These are phyloP conservation scores for Entelurus aequoreus DNA, from an alignment of 2,113 vertebrate genomes.

Conservation along the genomic window DNA sequence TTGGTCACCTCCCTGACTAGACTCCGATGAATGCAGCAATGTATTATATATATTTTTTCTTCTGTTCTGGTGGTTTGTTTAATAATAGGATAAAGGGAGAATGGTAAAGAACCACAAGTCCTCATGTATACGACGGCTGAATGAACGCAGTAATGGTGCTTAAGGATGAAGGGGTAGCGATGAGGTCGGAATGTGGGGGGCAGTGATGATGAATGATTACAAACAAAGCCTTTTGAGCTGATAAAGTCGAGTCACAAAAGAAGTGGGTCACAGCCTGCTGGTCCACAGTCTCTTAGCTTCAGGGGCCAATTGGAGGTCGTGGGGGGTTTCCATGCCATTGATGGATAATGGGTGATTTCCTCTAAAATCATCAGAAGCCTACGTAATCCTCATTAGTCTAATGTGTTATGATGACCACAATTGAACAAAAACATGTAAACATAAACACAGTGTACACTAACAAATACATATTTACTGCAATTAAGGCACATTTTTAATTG, in stretches of 20 bases:
- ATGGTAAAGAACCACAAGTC: not conserved
- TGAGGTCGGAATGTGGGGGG: constrained; percentile 19
- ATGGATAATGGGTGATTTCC: constrained; percentile 38
- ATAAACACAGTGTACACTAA: not conserved
- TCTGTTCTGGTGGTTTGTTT: no score
- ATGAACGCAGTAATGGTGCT: not conserved
- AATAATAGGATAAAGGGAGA: not conserved
- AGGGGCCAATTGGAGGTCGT: not conserved
- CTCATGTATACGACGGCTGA: not conserved
- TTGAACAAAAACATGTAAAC: constrained; percentile 2
- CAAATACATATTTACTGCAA: no score
- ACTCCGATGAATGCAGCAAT: no score
- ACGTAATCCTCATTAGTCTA: constrained; percentile 36
- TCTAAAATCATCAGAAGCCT: constrained; percentile 29
- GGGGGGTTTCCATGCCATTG: constrained; percentile 2
- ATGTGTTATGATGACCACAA: constrained; percentile 10
- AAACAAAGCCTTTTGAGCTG: constrained; percentile 60
- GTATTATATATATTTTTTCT: no score
- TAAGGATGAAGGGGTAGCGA: constrained; percentile 1
- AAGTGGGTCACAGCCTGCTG: constrained; percentile 63
- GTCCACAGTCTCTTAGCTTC: constrained; percentile 12
- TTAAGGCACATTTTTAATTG: no score
- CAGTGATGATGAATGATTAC: constrained; percentile 45
- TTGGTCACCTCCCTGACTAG: no score
- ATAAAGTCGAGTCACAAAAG: constrained; percentile 53